A percentile compares a stretch with the other conserved stretches of the same genome.
These are phyloP conservation scores for Arenicola marina DNA, from an alignment of 2,888 invertebrate species.

Conservation along the genomic window DNA sequence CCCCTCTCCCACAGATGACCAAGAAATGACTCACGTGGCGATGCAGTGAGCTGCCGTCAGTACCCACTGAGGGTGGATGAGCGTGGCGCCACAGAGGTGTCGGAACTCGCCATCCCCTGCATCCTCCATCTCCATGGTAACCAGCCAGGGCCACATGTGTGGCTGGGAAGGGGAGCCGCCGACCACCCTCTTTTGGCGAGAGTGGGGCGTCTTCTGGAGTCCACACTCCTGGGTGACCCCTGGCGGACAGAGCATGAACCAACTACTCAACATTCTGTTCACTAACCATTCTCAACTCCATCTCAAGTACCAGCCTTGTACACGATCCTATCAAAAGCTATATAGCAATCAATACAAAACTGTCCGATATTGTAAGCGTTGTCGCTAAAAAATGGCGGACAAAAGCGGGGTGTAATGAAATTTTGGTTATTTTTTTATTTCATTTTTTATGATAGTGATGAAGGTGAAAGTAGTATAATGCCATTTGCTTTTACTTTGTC, in stretches of 20 bases:
- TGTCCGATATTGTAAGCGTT: too few relatives aligned
- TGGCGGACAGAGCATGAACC: neutral
- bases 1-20: too few relatives aligned
- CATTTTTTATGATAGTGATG: too few relatives aligned
- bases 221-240: neutral
- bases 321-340: too few relatives aligned
- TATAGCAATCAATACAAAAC: too few relatives aligned
- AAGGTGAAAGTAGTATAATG: too few relatives aligned
- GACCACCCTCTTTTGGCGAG: constrained; percentile 50
- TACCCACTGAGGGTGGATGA: constrained; percentile 54
- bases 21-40: constrained; percentile 18
- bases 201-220: neutral
- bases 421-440: too few relatives aligned
- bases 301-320: neutral
- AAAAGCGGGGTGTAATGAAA: too few relatives aligned
- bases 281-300: neutral
- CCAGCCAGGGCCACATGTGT: constrained; percentile 60
- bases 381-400: too few relatives aligned
- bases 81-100: constrained; percentile 58
- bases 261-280: neutral
- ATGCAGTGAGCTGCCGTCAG: constrained; percentile 61
- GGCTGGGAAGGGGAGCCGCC: constrained; percentile 50
- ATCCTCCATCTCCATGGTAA: constrained; percentile 40
- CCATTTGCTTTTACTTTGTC: too few relatives aligned
- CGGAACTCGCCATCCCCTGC: constrained; percentile 37